A percentile compares a stretch with the other conserved stretches of the same genome.
Evolutionary conservation across 2,888 invertebrate species (phyloP).

Genomic region (Polyploca ridens): DNA sequence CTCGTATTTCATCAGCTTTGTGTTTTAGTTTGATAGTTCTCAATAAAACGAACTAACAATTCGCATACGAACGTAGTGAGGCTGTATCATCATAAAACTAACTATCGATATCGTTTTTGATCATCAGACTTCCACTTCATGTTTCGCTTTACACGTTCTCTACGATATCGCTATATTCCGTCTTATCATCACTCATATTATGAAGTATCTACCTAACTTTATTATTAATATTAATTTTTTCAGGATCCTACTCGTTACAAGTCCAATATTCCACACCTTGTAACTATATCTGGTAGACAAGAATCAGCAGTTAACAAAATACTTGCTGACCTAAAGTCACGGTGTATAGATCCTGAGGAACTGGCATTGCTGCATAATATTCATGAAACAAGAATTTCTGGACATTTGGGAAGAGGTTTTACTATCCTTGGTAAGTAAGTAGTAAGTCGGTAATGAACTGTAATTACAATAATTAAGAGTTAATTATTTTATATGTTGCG

Average conservation of each 20-base stretch:
- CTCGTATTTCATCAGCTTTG: too few species aligned
- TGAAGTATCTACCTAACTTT: too few species aligned
- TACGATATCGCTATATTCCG: too few species aligned
- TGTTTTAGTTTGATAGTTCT: too few species aligned
- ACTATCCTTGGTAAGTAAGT: slow-evolving; percentile 51
- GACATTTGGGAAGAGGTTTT: slow-evolving; percentile 70
- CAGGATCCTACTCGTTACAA: slow-evolving; percentile 55
- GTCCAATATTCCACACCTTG: slow-evolving; percentile 50
- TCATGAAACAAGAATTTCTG: slow-evolving; percentile 51
- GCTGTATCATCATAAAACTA: too few species aligned
- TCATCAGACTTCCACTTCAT: too few species aligned
- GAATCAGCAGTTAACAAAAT: slow-evolving; percentile 48
- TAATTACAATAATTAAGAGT: background rate
- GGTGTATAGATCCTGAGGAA: slow-evolving; percentile 60
- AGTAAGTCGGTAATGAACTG: background rate
- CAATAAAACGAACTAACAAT: too few species aligned
- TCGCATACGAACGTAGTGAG: too few species aligned
- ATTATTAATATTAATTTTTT: background rate
- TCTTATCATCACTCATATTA: too few species aligned
- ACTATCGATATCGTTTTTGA: too few species aligned
- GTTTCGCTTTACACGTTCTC: too few species aligned
- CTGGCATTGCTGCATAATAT: slow-evolving; percentile 64
- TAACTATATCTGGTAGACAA: slow-evolving; percentile 55
- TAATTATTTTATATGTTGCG: too few species aligned
- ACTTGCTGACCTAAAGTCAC: slow-evolving; percentile 49